These are phyloP conservation scores for Calliphora vicina DNA, from an alignment of 1,140 invertebrate genomes.

Conservation along the genomic window DNA sequence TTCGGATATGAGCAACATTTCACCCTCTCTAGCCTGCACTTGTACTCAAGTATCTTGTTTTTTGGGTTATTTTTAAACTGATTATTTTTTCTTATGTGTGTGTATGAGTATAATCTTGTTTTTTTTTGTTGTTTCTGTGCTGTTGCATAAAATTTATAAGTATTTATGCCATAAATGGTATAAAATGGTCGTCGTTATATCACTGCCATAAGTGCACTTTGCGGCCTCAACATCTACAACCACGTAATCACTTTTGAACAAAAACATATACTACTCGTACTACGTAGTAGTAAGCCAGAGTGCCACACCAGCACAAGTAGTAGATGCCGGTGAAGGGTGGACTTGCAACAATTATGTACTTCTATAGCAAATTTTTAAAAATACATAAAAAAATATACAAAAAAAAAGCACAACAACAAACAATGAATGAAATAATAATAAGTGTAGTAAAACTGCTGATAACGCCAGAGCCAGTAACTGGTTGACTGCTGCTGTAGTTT, in stretches of 20 bases:
- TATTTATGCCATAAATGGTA: slow-evolving; percentile 27
- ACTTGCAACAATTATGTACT: background rate
- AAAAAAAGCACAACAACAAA: background rate
- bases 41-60: background rate
- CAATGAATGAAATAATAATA: background rate
- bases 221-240: slow-evolving; percentile 25
- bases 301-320: too few species aligned
- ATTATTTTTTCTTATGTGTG: background rate
- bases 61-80: background rate
- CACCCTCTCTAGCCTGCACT: background rate
- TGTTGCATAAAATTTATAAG: slow-evolving; percentile 20
- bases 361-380: too few species aligned
- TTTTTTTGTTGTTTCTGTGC: background rate
- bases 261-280: background rate
- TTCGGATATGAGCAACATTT: background rate
- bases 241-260: slow-evolving; percentile 9
- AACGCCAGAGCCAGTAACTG: background rate
- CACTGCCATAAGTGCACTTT: slow-evolving; percentile 29
- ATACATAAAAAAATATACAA: background rate
- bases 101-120: background rate
- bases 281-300: background rate
- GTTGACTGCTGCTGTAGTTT: background rate
- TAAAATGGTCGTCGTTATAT: slow-evolving; percentile 25
- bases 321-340: background rate
- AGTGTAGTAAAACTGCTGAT: slow-evolving; percentile 4